A percentile compares a stretch with the other conserved stretches of the same genome.
These are phyloP conservation scores for Rhopilema esculentum DNA, from an alignment of 30 jellyfish, hydroid and myxozoan genomes.

Conservation along the genomic window DNA sequence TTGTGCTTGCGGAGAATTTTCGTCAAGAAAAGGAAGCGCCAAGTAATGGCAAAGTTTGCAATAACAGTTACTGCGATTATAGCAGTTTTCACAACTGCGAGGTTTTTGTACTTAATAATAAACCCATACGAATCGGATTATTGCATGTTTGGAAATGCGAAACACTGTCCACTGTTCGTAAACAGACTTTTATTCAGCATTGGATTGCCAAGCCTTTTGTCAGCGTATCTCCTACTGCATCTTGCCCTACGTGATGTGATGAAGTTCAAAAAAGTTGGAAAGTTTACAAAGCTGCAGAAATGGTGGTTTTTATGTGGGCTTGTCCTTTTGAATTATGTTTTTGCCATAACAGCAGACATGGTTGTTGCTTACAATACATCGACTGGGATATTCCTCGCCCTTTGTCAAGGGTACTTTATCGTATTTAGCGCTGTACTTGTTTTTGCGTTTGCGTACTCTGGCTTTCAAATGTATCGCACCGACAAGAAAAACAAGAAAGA, in stretches of 20 bases:
- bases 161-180: slow-evolving; percentile 66
- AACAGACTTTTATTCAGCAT: slow-evolving; percentile 66
- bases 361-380: slow-evolving; percentile 54
- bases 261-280: slow-evolving; percentile 43
- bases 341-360: slow-evolving; percentile 63
- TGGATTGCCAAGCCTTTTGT: slow-evolving; percentile 72
- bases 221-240: slow-evolving; percentile 72
- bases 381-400: slow-evolving; percentile 32
- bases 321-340: slow-evolving; percentile 39
- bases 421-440: slow-evolving; percentile 55
- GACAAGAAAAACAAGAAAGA: slow-evolving; percentile 42
- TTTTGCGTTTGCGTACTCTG: slow-evolving; percentile 47
- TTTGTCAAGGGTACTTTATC: slow-evolving; percentile 79
- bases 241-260: slow-evolving; percentile 71
- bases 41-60: slow-evolving; percentile 53
- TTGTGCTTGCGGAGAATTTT: slow-evolving; percentile 35
- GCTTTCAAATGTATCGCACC: slow-evolving; percentile 23
- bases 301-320: slow-evolving; percentile 65
- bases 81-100: slow-evolving; percentile 34
- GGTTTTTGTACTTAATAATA: slow-evolving; percentile 55
- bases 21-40: slow-evolving; percentile 27
- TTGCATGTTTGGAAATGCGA: slow-evolving; percentile 60
- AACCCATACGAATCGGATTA: slow-evolving; percentile 79
- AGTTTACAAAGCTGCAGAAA: slow-evolving; percentile 50
- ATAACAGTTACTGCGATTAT: slow-evolving; percentile 48